Evolutionary conservation across 2,888 invertebrate species (phyloP).

Genomic region (Latrodectus hesperus): DNA sequence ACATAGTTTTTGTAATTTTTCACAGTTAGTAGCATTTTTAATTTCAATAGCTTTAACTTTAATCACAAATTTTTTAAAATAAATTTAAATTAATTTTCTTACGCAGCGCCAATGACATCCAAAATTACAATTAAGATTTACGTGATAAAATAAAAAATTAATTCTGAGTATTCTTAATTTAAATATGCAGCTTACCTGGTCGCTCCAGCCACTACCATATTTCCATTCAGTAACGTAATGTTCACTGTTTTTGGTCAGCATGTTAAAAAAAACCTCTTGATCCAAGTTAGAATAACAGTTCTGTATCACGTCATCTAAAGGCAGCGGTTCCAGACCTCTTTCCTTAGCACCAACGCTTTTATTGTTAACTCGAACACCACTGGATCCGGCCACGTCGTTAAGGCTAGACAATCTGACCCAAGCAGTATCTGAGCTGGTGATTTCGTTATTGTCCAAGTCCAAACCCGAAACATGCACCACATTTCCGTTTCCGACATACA

Average conservation of each 20-base stretch:
- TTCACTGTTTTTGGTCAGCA: conserved; percentile 73
- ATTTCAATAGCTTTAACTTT: no score
- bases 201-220: conserved; percentile 73
- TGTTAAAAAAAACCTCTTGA: conserved; percentile 72
- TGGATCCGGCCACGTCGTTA: conserved; percentile 71
- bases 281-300: conserved; percentile 71
- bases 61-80: no score
- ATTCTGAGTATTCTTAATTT: neutral
- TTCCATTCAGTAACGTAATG: conserved; percentile 73
- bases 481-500: conserved; percentile 72
- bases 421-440: conserved; percentile 70
- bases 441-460: conserved; percentile 69
- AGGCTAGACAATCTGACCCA: conserved; percentile 70
- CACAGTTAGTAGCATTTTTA: no score
- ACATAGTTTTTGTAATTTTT: no score
- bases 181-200: conserved; percentile 72
- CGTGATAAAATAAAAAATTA: no score
- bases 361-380: conserved; percentile 73
- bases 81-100: no score
- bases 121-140: no score
- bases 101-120: no score
- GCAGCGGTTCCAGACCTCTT: conserved; percentile 71
- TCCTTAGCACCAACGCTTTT: conserved; percentile 73
- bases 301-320: conserved; percentile 70
- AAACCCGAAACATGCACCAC: conserved; percentile 72